These are phyloP conservation scores for Chloropsis cyanopogon DNA, from an alignment of 2,113 vertebrate genomes.

Conservation along the genomic window DNA sequence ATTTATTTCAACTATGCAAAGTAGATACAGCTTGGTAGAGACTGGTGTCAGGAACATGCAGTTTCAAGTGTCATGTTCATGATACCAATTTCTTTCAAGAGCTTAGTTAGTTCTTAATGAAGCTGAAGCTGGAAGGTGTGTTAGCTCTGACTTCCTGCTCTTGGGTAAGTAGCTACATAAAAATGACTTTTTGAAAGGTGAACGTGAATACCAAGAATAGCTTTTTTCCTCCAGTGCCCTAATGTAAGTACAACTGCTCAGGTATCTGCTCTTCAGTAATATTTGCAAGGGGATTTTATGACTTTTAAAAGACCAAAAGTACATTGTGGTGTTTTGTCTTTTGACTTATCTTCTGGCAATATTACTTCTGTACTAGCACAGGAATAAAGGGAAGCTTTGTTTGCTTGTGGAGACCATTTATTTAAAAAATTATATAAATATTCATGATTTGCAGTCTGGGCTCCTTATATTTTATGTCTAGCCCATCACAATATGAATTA, in stretches of 20 bases:
- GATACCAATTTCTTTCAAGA: background rate
- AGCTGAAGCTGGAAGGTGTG: background rate
- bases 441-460: background rate
- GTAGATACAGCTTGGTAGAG: background rate
- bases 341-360: background rate
- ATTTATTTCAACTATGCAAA: background rate
- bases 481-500: background rate
- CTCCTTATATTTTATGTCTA: background rate
- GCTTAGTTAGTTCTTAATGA: background rate
- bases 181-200: background rate
- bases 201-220: background rate
- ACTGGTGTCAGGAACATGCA: background rate
- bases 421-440: background rate
- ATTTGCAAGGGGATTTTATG: slow-evolving; percentile 44
- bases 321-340: background rate
- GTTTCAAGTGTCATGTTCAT: background rate
- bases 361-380: background rate
- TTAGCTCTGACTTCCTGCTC: background rate
- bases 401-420: background rate
- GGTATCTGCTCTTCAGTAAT: slow-evolving; percentile 13
- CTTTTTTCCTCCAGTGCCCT: background rate
- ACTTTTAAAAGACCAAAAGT: slow-evolving; percentile 7
- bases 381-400: slow-evolving; percentile 7
- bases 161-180: background rate
- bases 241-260: background rate